Base-by-base conservation (phyloP, 2,113 vertebrate genomes). In the Capricornis sumatraensis region DNA sequence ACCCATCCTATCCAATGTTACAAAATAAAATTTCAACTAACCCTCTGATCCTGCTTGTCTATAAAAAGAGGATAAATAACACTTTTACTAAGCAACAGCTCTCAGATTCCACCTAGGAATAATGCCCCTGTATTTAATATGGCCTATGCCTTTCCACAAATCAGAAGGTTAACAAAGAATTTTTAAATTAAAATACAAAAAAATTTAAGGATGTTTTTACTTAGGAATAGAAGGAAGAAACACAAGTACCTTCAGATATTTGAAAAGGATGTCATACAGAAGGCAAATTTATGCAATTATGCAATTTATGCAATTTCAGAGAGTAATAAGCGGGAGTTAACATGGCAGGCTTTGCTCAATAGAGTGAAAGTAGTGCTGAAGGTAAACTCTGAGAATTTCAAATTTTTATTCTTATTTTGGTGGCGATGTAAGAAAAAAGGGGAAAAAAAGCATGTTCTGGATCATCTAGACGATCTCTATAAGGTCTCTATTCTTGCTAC, bases 211-310 rank as follows among this genome's bases (percentile, higher is more conserved):
- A 43, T 30, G 25, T n/a, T 83, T 79, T 96, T 36, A 71, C 76
- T 83, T 64, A 81, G 76, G 13, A 89, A 97, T 6, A 89, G 36
- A 84, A 92, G 25, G 8, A 97, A 57, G 21, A 74, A n/a, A 64
- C 50, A 52, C n/a, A 97, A 58, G 8, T 92, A 89, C 23, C 50
- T 95, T 92, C 43, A 89, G 12, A 57, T 84, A 97, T 89, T 76
- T 95, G 62, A 92, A 89, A 87, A 79, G 30, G 28, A 94, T 60
- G 52, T 91, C 43, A 40, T 45, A 91, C 3, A 17, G 11, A 92
- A 92, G n/a, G 52, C 50, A 95, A 25, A 58, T 85, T 92, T 83
- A 90, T 16, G 28, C 40, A 83, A 95, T 27, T 91, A 60, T 60
- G 36, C 81, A 25, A 58, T 85, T 89, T 83, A 89, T 19, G 23